Percentiles rank a stretch among this genome's conserved stretches.
Conservation (phyloP, 2,113 vertebrate species). For the Mastomys natalensis region DNA sequence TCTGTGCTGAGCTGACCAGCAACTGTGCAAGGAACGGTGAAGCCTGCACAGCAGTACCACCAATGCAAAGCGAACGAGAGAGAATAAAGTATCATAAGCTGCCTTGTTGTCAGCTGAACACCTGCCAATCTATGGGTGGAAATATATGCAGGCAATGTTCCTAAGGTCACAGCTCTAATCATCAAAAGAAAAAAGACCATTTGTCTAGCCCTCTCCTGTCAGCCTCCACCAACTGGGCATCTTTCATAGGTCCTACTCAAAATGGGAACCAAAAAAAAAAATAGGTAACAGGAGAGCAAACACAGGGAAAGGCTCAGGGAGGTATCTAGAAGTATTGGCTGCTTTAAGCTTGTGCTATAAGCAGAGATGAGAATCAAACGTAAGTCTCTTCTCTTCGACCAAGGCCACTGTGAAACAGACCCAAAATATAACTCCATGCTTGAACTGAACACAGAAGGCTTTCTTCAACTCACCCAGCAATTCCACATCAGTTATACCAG, state of each 20-base stretch:
- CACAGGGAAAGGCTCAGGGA: neutral
- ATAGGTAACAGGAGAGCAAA: neutral
- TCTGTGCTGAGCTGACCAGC: neutral
- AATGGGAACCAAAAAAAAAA: conserved; percentile 36
- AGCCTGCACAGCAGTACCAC: neutral
- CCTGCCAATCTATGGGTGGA: neutral
- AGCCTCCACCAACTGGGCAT: neutral
- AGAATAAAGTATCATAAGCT: neutral
- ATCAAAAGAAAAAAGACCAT: conserved; percentile 16
- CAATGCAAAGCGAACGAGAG: neutral
- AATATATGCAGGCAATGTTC: neutral
- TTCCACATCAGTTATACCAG: neutral
- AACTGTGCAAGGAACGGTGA: neutral
- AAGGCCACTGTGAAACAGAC: neutral
- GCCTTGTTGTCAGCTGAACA: neutral
- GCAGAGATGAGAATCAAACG: neutral
- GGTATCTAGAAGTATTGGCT: neutral
- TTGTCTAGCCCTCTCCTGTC: neutral
- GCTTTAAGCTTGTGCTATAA: neutral
- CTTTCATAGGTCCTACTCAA: neutral
- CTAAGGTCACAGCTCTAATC: neutral
- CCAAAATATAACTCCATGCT: neutral
- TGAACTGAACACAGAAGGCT: neutral
- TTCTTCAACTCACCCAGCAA: neutral
- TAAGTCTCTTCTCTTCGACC: neutral